Conservation (phyloP, 2,888 invertebrate species). For the Drosophila sordidapex region DNA sequence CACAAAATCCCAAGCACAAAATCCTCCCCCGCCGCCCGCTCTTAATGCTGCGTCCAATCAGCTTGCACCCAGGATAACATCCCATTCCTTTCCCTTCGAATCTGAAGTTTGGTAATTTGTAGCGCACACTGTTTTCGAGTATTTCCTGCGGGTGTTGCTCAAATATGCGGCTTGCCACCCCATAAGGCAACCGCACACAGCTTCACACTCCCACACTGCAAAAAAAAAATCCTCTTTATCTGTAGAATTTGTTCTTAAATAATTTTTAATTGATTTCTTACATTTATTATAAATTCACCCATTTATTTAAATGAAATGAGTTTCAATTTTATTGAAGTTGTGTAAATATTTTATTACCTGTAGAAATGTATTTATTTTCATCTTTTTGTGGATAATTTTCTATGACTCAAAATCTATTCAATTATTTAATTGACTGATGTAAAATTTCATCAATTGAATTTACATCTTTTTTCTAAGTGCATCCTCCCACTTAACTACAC, state of each 20-base stretch:
- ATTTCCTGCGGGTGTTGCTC: constrained; percentile 76
- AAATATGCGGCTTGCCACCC: constrained; percentile 60
- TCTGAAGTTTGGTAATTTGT: constrained; percentile 66
- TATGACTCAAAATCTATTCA: not conserved
- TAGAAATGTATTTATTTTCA: not conserved
- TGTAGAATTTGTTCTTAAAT: no score
- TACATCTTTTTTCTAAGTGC: not conserved
- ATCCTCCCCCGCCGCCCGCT: constrained; percentile 22
- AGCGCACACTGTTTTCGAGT: constrained; percentile 67
- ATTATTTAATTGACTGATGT: not conserved
- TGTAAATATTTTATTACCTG: not conserved
- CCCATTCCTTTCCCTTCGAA: constrained; percentile 29
- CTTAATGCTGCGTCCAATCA: constrained; percentile 64
- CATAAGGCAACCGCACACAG: constrained; percentile 40
- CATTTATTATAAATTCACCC: no score
- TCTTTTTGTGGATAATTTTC: not conserved
- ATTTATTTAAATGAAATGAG: no score
- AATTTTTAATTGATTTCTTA: no score
- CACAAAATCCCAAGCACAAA: constrained; percentile 40
- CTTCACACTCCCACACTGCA: constrained; percentile 36
- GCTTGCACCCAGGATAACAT: constrained; percentile 49
- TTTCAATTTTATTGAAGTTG: not conserved
- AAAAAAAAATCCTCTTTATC: not conserved
- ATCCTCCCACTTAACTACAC: not conserved
- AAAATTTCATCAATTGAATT: not conserved